phyloP scores from a whole-genome alignment of 2,888 invertebrate genomes.

The Polydrusus pterygomalis region DNA sequence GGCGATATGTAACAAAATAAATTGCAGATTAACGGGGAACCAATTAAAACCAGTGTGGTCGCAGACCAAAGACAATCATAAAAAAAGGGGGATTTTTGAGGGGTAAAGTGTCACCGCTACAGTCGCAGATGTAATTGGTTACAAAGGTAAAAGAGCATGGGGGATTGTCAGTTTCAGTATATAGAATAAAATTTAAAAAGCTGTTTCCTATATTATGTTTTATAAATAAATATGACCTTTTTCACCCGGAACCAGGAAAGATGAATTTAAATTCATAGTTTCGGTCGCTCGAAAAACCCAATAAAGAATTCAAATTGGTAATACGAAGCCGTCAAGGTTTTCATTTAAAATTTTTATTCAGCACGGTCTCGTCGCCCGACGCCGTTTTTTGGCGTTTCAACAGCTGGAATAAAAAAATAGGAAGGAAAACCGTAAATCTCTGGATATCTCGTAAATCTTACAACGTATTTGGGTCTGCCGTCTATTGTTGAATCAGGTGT shows the following conservation, averaged over 20 bases:
- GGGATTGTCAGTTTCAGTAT: no score
- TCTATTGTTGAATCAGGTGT: conserved; percentile 26
- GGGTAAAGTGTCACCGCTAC: no score
- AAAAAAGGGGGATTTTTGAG: no score
- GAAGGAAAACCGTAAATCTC: conserved; percentile 22
- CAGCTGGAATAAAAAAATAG: conserved; percentile 6
- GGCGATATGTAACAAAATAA: no score
- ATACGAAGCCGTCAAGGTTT: conserved; percentile 1
- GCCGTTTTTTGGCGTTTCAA: conserved; percentile 6
- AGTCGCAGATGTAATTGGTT: no score
- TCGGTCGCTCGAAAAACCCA: neutral
- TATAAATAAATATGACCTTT: neutral
- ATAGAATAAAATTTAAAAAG: no score
- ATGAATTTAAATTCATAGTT: conserved; percentile 4
- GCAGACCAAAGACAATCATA: no score
- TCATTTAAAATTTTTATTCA: conserved; percentile 29
- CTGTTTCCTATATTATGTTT: no score
- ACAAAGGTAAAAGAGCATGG: no score
- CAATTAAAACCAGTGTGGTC: no score
- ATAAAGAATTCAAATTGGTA: conserved; percentile 16
- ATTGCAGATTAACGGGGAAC: no score
- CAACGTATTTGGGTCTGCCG: conserved; percentile 1
- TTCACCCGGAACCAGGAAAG: neutral
- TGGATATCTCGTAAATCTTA: conserved; percentile 14
- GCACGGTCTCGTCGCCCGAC: neutral